Conservation (phyloP, 2,888 invertebrate genomes). For the Lissocephala sabroskyi region DNA sequence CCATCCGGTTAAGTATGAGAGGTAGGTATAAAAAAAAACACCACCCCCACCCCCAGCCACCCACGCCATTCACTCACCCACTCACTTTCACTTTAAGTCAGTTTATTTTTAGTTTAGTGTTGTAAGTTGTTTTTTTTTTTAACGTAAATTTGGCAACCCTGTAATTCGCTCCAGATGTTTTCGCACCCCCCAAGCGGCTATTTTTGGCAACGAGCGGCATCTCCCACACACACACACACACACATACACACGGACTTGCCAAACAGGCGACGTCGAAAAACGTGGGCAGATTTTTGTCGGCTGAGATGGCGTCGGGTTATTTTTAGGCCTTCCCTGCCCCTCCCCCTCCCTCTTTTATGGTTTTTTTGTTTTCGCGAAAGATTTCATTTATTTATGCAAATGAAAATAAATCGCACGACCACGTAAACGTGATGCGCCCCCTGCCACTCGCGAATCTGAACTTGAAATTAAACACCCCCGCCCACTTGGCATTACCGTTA, state of each 20-base stretch:
- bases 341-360: too few relatives aligned
- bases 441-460: too few relatives aligned
- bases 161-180: too few relatives aligned
- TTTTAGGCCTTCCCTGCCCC: too few relatives aligned
- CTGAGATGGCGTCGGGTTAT: conserved; percentile 32
- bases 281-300: conserved; percentile 47
- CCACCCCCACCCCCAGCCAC: conserved; percentile 40
- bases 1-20: conserved; percentile 73
- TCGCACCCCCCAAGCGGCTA: too few relatives aligned
- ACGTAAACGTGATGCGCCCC: conserved; percentile 50
- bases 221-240: neutral
- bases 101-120: conserved; percentile 8
- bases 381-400: conserved; percentile 40
- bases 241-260: neutral
- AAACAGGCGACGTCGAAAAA: conserved; percentile 40
- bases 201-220: too few relatives aligned
- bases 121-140: conserved; percentile 1
- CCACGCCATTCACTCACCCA: conserved; percentile 13
- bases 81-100: conserved; percentile 8
- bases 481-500: conserved; percentile 9
- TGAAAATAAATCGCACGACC: conserved; percentile 39
- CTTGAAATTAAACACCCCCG: too few relatives aligned
- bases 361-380: too few relatives aligned
- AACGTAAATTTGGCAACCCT: too few relatives aligned
- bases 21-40: conserved; percentile 64